These are phyloP conservation scores for Lasius fuliginosus DNA, from an alignment of 2,888 invertebrate species.

Conservation along the genomic window DNA sequence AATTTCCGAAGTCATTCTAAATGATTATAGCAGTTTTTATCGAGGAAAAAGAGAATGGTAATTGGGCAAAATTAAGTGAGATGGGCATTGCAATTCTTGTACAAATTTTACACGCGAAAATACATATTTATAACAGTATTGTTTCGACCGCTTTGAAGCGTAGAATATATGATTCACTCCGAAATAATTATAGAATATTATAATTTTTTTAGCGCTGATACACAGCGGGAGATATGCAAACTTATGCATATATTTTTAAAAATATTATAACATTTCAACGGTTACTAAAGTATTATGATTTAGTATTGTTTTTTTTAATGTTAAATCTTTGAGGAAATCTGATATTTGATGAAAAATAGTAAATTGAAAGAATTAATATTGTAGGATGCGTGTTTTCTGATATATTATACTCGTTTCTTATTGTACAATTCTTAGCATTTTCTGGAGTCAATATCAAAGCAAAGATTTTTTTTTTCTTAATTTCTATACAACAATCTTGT, in stretches of 20 bases:
- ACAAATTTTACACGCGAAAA: constrained; percentile 15
- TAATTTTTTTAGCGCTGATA: not conserved
- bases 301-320: not conserved
- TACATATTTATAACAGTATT: not conserved
- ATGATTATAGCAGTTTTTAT: constrained; percentile 25
- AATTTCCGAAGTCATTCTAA: constrained; percentile 24
- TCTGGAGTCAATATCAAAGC: not conserved
- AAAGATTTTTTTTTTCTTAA: not conserved
- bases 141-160: not conserved
- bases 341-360: not conserved
- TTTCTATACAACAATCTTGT: not conserved
- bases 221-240: not conserved
- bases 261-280: not conserved
- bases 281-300: not conserved
- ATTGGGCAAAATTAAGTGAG: constrained; percentile 3
- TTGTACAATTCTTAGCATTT: not conserved
- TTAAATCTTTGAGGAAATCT: not conserved
- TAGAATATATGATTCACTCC: not conserved
- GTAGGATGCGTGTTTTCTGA: not conserved
- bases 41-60: constrained; percentile 11
- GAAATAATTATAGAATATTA: not conserved
- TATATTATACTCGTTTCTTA: not conserved
- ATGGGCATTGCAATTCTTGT: not conserved
- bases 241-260: not conserved
- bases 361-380: not conserved